phyloP scores from a whole-genome alignment of 1,140 invertebrate genomes.

The Octopus bimaculoides region DNA sequence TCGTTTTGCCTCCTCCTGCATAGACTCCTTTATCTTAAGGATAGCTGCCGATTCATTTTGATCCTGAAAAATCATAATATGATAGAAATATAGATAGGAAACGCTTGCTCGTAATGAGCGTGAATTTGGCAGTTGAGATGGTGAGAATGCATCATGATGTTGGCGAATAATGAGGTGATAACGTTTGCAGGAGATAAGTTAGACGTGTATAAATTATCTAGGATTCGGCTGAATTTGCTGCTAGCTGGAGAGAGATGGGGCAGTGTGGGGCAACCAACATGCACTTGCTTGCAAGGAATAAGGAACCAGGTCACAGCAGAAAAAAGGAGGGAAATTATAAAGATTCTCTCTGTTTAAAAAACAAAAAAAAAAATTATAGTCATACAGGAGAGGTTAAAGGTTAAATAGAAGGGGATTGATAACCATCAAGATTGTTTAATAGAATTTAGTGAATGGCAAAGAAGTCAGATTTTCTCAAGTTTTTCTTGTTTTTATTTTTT shows the following conservation, averaged over 20 bases:
- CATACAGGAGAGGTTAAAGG: background rate
- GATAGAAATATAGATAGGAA: constrained; percentile 13
- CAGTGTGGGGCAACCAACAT: constrained; percentile 1
- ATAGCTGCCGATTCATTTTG: constrained; percentile 98
- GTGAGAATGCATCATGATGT: constrained; percentile 16
- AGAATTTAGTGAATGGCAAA: constrained; percentile 12
- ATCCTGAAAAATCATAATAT: constrained; percentile 69
- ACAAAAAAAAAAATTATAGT: too few species aligned
- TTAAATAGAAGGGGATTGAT: constrained; percentile 9
- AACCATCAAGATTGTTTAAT: constrained; percentile 20
- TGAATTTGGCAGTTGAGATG: background rate
- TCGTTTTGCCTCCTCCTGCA: constrained; percentile 99
- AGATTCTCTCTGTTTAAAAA: too few species aligned
- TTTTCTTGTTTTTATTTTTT: background rate
- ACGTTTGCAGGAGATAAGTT: background rate
- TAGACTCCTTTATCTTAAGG: constrained; percentile 99
- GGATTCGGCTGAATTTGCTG: constrained; percentile 10
- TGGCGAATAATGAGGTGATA: constrained; percentile 14
- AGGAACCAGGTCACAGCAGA: constrained; percentile 15
- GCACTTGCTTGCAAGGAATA: constrained; percentile 10
- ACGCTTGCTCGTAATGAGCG: background rate
- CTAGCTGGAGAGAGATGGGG: background rate
- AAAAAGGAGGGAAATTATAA: background rate
- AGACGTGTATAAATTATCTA: background rate
- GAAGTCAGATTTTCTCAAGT: background rate